Evolutionary conservation across 2,888 invertebrate genomes (phyloP).

Genomic region (Acleris emargana): DNA sequence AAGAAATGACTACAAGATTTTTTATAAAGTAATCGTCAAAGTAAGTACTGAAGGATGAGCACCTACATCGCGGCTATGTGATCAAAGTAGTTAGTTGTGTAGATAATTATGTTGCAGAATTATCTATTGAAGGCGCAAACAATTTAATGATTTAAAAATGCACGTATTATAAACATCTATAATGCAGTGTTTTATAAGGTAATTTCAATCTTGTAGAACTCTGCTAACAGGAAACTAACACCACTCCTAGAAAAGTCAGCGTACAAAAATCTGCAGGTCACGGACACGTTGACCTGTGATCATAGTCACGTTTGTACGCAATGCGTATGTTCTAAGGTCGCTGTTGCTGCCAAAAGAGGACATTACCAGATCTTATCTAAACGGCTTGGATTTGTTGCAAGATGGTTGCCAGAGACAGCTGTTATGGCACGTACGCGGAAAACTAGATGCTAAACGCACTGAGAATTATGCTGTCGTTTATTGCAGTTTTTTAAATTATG

Average conservation of each 20-base stretch:
- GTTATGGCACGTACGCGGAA: slow-evolving; percentile 27
- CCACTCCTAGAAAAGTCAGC: neutral
- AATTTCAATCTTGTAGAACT: no score
- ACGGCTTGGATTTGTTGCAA: slow-evolving; percentile 29
- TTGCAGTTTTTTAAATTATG: no score
- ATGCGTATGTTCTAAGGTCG: slow-evolving; percentile 18
- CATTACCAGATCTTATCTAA: slow-evolving; percentile 34
- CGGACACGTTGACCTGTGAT: slow-evolving; percentile 24
- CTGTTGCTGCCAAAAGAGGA: slow-evolving; percentile 22
- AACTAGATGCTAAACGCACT: slow-evolving; percentile 16
- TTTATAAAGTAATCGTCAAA: no score
- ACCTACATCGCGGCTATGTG: no score
- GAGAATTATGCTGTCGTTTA: neutral
- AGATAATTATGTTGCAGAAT: no score
- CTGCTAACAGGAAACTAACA: slow-evolving; percentile 5
- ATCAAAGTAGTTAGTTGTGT: no score
- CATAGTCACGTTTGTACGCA: slow-evolving; percentile 32
- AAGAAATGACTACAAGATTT: no score
- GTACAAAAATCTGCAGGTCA: slow-evolving; percentile 17
- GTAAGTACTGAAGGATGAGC: no score
- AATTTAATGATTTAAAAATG: no score
- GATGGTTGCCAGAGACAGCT: slow-evolving; percentile 17
- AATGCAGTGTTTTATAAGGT: no score
- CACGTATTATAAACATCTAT: no score
- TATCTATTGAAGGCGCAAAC: no score